These are phyloP conservation scores for Zophobas morio DNA, from an alignment of 1,140 invertebrate species.

Conservation along the genomic window DNA sequence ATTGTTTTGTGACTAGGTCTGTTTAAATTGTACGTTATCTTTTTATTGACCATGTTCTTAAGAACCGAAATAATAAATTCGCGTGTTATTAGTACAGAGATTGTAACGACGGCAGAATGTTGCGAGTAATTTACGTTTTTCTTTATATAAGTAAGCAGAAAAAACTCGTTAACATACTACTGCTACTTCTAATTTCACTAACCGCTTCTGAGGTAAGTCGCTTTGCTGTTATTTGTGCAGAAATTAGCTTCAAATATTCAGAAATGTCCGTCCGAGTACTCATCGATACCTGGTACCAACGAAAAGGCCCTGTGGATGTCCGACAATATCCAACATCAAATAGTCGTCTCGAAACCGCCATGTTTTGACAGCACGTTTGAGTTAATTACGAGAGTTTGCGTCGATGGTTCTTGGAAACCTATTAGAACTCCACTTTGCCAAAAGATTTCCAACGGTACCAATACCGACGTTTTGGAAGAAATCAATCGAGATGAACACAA, in stretches of 20 bases:
- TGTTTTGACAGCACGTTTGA: constrained; percentile 47
- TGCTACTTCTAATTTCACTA: too few relatives aligned
- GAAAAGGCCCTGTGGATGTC: constrained; percentile 9
- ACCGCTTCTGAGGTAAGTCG: background rate
- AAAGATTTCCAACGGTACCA: background rate
- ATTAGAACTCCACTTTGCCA: background rate
- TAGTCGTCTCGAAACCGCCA: constrained; percentile 50
- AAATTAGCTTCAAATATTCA: constrained; percentile 2
- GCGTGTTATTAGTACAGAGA: too few relatives aligned
- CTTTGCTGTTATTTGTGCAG: too few relatives aligned
- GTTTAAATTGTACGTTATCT: constrained; percentile 18
- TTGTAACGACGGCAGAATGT: too few relatives aligned
- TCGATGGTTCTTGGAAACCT: constrained; percentile 48
- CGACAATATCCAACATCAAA: constrained; percentile 15
- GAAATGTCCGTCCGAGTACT: constrained; percentile 13
- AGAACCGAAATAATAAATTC: constrained; percentile 29
- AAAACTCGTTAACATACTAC: too few relatives aligned
- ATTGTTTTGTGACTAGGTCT: constrained; percentile 2
- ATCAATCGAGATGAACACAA: too few relatives aligned
- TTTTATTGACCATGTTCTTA: constrained; percentile 9
- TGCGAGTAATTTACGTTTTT: too few relatives aligned
- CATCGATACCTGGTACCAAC: background rate
- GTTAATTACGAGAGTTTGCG: constrained; percentile 51
- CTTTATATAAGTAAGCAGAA: too few relatives aligned
- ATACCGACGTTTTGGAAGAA: too few relatives aligned